Percentiles rank a stretch among this genome's conserved stretches.
These are phyloP conservation scores for Cassiopea andromeda DNA, from an alignment of 30 jellyfish, hydroid and myxozoan genomes.

Conservation along the genomic window DNA sequence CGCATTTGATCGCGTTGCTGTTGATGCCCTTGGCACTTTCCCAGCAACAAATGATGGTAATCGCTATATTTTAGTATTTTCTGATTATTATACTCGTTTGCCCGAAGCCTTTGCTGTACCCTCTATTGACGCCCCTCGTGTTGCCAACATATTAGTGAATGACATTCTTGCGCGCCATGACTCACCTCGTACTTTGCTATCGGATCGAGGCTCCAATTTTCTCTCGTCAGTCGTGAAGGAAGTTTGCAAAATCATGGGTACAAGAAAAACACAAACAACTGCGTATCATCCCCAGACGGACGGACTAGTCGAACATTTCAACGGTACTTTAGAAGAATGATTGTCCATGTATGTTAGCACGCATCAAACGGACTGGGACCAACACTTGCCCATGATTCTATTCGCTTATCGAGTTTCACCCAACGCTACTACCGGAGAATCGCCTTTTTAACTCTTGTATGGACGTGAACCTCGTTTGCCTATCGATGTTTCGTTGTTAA, in stretches of 20 bases:
- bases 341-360: constrained; percentile 38
- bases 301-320: constrained; percentile 56
- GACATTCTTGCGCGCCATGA: constrained; percentile 37
- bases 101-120: constrained; percentile 53
- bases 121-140: constrained; percentile 23
- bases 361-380: constrained; percentile 43
- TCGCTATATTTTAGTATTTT: constrained; percentile 27
- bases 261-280: constrained; percentile 25
- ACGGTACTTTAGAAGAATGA: constrained; percentile 27
- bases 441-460: constrained; percentile 44
- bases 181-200: constrained; percentile 51
- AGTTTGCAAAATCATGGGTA: constrained; percentile 6
- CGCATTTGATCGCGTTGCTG: constrained; percentile 45
- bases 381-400: constrained; percentile 17
- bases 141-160: constrained; percentile 41
- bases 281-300: constrained; percentile 60
- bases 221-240: constrained; percentile 12
- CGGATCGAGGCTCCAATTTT: constrained; percentile 38
- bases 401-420: constrained; percentile 62
- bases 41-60: constrained; percentile 40
- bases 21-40: constrained; percentile 55
- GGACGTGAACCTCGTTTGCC: constrained; percentile 48
- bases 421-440: constrained; percentile 28
- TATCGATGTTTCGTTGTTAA: constrained; percentile 12
- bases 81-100: constrained; percentile 45